Conservation (phyloP, 2,797 vertebrate genomes). For the Lepilemur septentrionalis region DNA sequence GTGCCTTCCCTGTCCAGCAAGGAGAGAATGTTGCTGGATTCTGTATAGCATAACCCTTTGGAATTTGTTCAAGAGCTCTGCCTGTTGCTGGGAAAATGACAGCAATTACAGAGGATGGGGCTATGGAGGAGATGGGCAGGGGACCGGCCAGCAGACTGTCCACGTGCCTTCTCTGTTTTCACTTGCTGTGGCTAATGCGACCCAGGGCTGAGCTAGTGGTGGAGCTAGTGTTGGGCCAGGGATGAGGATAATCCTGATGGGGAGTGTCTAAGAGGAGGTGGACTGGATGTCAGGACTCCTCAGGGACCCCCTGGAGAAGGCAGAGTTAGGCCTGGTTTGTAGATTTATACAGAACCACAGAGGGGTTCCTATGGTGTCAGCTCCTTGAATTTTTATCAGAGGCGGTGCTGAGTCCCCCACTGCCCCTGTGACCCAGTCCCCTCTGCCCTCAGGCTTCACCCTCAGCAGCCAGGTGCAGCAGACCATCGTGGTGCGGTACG, state of each 20-base stretch:
- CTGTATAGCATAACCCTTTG: not conserved
- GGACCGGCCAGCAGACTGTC: not conserved
- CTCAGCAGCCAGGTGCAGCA: constrained; percentile 88
- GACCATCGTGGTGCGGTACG: constrained; percentile 85
- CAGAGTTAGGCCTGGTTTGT: not conserved
- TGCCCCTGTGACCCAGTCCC: not conserved
- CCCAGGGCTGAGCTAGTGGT: too few species aligned
- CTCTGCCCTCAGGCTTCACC: constrained; percentile 86
- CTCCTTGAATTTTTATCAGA: not conserved
- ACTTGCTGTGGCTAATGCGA: not conserved
- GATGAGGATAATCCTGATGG: not conserved
- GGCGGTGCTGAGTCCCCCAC: not conserved
- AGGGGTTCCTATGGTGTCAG: not conserved
- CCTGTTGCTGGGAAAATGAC: not conserved
- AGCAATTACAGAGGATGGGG: not conserved
- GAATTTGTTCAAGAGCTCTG: not conserved
- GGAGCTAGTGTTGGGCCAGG: not conserved
- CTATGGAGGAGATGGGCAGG: not conserved
- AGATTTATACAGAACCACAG: not conserved
- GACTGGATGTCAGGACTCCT: not conserved
- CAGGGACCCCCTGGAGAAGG: not conserved
- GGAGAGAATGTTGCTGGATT: not conserved
- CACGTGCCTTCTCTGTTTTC: not conserved
- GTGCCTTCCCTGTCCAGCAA: not conserved
- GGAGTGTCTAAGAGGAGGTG: not conserved